Evolutionary conservation across 2,888 invertebrate genomes (phyloP), one percentile per base, ranked within the genome.

Genomic region (Volucella bombylans): DNA sequence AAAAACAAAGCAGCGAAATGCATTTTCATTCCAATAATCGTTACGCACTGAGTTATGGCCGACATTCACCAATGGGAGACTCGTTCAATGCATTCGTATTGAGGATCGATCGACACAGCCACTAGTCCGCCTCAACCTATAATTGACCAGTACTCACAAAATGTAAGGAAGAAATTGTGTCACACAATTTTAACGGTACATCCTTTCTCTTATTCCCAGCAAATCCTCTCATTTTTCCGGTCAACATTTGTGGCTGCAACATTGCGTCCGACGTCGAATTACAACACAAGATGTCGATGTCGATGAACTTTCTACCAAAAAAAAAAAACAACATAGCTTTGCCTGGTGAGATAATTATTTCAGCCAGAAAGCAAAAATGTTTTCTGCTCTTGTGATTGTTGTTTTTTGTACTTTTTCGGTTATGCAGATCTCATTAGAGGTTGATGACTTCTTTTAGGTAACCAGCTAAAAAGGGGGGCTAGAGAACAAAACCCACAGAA

Each of bases 261-360:
- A 38, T 38, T 61, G 11, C 31, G 38, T 54, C 31, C 31, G 31
- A 31, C 47, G 52, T 15, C 45, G 49, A 61, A 68, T 76, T 78
- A 78, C 77, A 69, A 50, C 54, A 78, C 64, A 18, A n/a, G 31
- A 6, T 14, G n/a, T 38, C 11, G n/a, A n/a, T 55, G 77, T 78
- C 77, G 69, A 78, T 49, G 69, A 78, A 69, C 78, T 45, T 79
- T 57, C 47, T 41, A 47, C 59, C 59, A 6, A 65, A 64, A 50
- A 43, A 77, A 41, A 11, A 49, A 54, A 77, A 54, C 23, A 43
- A 11, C 64, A 79, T 50, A 64, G 65, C 65, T 74, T 74, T 38
- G 39, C 64, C 31, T 54, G 57, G 73, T 79, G 79, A 69, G 79
- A 79, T 79, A 83, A 83, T 80, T 83, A 65, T 79, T 74, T 80